Conservation (phyloP, 2,888 invertebrate genomes). For the Leptopterna dolabrata region DNA sequence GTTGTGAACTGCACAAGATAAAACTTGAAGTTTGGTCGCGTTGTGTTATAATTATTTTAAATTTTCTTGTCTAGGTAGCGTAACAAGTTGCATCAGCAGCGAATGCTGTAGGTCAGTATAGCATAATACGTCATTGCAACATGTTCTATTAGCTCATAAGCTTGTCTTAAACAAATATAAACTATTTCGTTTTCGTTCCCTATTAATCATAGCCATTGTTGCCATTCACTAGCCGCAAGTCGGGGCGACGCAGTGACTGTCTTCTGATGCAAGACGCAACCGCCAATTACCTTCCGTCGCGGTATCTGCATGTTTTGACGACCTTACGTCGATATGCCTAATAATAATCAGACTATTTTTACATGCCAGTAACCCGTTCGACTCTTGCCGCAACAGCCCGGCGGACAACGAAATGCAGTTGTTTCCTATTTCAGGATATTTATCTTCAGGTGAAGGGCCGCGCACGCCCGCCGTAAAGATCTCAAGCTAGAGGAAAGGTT, state of each 20-base stretch:
- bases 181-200: not conserved
- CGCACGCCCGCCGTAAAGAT: not conserved
- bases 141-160: too few relatives aligned
- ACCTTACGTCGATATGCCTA: constrained; percentile 3
- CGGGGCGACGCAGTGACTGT: not conserved
- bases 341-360: constrained; percentile 7
- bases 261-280: not conserved
- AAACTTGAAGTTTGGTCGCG: too few relatives aligned
- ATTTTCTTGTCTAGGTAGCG: too few relatives aligned
- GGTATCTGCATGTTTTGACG: not conserved
- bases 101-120: too few relatives aligned
- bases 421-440: too few relatives aligned
- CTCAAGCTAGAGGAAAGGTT: not conserved
- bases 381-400: not conserved
- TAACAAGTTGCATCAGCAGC: too few relatives aligned
- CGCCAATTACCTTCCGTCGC: not conserved
- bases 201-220: not conserved
- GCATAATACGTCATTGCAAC: too few relatives aligned
- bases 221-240: not conserved
- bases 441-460: not conserved
- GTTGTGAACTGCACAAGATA: too few relatives aligned
- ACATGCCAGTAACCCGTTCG: not conserved
- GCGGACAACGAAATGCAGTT: not conserved
- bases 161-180: too few relatives aligned
- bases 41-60: too few relatives aligned